Base-by-base conservation (phyloP, 2,888 invertebrate genomes). In the Drosophila nr. perissopoda region DNA sequence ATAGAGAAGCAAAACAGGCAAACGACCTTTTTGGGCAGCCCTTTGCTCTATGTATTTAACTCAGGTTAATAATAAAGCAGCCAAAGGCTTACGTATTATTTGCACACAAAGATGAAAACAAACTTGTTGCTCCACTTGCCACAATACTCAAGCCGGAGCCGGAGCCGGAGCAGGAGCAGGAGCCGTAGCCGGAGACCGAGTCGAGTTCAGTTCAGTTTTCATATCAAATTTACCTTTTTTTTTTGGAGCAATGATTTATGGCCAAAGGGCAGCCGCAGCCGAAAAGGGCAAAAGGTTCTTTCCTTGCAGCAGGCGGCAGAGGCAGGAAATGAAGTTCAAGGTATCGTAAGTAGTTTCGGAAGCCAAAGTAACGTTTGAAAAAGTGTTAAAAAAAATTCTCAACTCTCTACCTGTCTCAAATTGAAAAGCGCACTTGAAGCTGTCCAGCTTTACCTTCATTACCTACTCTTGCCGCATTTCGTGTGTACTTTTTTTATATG, bases 381-480 rank as follows among this genome's bases (percentile, higher is more conserved):
- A 89, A 85, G 88, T 90, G 90, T 83, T 68, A 59, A 89, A 46
- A 46, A 83, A 83, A 83, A 74, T 80, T 58, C 73, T 49, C 80
- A 68, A 60, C 66, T 81, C 63, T 75, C 68, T 77, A 91, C 91
- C 86, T 89, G 63, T 69, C 89, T 91, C 90, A 87, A 91, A 89
- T 91, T 91, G 85, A 89, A 91, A 89, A 82, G 80, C 90, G 79
- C 86, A 89, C 89, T 90, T 88, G 86, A 87, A 74, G 82, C 82
- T 73, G 76, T 73, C 83, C 81, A 85, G 76, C 29, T 74, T 59
- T 74, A 52, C 13, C n/a, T 57, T 52, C 40, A 4, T 42, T 62
- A 33, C 54, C 53, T 25, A 36, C 29, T 34, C 34, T 49, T 62
- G 7, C 48, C 66, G 2, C 33, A 33, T 52, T 61, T 51, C 38